Conservation (phyloP, 2,113 vertebrate species). For the Mormoops blainvillei region DNA sequence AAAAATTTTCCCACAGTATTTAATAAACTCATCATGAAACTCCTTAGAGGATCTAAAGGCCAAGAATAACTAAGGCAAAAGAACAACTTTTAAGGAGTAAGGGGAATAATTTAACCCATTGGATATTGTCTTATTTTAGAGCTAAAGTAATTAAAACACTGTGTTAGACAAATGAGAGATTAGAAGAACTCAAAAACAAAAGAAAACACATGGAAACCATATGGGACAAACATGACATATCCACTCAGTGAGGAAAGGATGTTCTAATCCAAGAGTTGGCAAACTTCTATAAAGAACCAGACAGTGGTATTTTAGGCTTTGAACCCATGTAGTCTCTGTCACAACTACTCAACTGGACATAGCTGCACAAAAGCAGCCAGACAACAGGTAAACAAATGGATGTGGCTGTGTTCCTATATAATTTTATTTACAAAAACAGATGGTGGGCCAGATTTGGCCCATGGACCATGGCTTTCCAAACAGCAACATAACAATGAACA, state of each 20-base stretch:
- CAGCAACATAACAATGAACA: neutral
- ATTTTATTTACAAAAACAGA: constrained; percentile 1
- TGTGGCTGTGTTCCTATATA: neutral
- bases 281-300: neutral
- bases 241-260: neutral
- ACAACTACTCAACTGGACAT: neutral
- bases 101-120: neutral
- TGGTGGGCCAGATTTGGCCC: neutral
- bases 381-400: neutral
- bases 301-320: neutral
- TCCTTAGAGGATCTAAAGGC: neutral
- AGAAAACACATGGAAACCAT: neutral
- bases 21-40: constrained; percentile 17
- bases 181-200: neutral
- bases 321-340: neutral
- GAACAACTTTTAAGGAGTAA: neutral
- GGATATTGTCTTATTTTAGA: neutral
- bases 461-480: neutral
- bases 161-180: neutral
- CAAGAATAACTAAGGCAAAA: constrained; percentile 16
- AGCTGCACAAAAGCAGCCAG: neutral
- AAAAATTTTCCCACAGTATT: constrained; percentile 5
- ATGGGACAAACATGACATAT: neutral
- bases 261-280: neutral
- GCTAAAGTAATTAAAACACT: neutral